A percentile compares a stretch with the other conserved stretches of the same genome.
Evolutionary conservation across 2,797 vertebrate genomes (phyloP).

Genomic region (Prionace glauca): DNA sequence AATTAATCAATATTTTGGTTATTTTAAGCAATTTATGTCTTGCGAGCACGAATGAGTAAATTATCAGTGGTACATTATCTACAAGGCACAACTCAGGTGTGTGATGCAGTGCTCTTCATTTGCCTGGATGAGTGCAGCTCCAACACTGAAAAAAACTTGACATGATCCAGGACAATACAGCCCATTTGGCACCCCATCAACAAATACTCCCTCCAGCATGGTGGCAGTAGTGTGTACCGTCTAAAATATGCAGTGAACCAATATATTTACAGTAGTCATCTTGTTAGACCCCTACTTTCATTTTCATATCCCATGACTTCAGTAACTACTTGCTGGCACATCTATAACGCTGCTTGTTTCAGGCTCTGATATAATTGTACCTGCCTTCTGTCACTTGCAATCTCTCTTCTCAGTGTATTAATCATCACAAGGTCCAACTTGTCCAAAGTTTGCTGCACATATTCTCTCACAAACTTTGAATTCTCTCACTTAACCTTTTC

Average conservation of each 20-base stretch:
- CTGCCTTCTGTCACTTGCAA: background rate
- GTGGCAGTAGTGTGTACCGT: too few relatives aligned
- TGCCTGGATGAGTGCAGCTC: too few relatives aligned
- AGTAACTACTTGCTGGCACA: background rate
- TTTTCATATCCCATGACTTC: background rate
- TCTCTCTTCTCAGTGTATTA: background rate
- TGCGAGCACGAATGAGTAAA: too few relatives aligned
- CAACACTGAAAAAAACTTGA: too few relatives aligned
- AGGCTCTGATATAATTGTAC: background rate
- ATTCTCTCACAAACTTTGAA: background rate
- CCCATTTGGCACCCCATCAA: too few relatives aligned
- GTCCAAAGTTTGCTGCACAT: background rate
- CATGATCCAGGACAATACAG: too few relatives aligned
- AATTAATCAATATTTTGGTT: background rate
- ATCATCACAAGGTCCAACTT: background rate
- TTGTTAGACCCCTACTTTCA: background rate
- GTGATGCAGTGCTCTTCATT: too few relatives aligned
- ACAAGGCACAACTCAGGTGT: too few relatives aligned
- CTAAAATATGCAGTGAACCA: background rate
- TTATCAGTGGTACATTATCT: too few relatives aligned
- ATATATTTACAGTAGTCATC: background rate
- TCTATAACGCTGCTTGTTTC: background rate
- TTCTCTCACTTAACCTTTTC: background rate
- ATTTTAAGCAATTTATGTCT: too few relatives aligned
- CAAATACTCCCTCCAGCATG: too few relatives aligned